Conservation (phyloP, 2,113 vertebrate species). For the Prinia subflava region DNA sequence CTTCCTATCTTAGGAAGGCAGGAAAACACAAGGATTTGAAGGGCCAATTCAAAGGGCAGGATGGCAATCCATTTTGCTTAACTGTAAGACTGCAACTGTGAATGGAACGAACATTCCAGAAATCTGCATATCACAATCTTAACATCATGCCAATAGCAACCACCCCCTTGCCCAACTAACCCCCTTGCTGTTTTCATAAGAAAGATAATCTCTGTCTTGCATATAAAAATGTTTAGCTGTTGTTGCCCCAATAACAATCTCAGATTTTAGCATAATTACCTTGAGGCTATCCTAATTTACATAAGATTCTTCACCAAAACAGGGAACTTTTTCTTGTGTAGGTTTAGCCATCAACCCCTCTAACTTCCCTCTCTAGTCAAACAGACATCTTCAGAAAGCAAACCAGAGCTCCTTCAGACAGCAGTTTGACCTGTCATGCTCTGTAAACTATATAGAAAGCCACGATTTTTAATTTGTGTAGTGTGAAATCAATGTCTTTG, state of each 20-base stretch:
- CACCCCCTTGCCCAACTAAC: not conserved
- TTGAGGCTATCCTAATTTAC: not conserved
- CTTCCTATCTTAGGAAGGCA: slow-evolving; percentile 34
- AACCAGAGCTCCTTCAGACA: not conserved
- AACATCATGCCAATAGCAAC: not conserved
- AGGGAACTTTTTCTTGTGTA: not conserved
- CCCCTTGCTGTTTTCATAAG: not conserved
- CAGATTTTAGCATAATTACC: not conserved
- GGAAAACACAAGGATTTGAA: slow-evolving; percentile 46
- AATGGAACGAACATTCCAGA: not conserved
- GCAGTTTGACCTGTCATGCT: not conserved
- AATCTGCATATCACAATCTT: not conserved
- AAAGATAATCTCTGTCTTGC: not conserved
- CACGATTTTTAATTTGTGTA: not conserved
- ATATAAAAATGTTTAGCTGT: not conserved
- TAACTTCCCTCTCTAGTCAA: not conserved
- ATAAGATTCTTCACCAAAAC: not conserved
- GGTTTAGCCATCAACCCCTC: not conserved
- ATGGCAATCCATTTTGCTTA: slow-evolving; percentile 9
- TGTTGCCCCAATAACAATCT: not conserved
- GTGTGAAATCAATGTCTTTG: not conserved
- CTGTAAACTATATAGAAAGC: not conserved
- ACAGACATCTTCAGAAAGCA: not conserved
- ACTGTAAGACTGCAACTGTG: slow-evolving; percentile 5
- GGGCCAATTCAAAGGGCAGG: not conserved